phyloP scores from a whole-genome alignment of 2,888 invertebrate genomes.

The Polyommatus icarus region DNA sequence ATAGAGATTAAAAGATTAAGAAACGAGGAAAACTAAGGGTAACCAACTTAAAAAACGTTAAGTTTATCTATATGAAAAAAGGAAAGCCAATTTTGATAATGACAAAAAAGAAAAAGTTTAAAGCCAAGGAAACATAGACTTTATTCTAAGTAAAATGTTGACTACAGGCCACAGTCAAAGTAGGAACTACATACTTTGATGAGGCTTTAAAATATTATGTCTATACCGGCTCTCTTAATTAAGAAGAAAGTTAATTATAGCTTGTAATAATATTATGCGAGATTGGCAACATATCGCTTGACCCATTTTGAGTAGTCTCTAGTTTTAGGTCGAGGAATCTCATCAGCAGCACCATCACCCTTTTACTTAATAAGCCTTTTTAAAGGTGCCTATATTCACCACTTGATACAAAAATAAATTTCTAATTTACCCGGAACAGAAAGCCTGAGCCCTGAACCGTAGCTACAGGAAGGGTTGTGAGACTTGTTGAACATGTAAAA shows the following conservation, averaged over 20 bases:
- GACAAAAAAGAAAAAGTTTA: neutral
- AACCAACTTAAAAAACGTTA: neutral
- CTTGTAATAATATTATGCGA: neutral
- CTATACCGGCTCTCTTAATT: neutral
- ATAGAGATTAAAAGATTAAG: neutral
- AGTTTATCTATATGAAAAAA: neutral
- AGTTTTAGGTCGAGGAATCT: slow-evolving; percentile 20
- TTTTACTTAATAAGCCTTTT: neutral
- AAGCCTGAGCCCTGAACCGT: neutral
- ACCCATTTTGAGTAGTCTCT: slow-evolving; percentile 7
- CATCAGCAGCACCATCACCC: neutral
- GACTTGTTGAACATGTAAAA: slow-evolving; percentile 74
- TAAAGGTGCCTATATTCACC: neutral
- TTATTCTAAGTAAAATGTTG: neutral
- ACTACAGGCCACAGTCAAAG: neutral
- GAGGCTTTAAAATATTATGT: neutral
- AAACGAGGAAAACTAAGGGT: neutral
- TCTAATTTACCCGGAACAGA: neutral
- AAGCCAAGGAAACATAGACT: neutral
- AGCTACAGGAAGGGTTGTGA: slow-evolving; percentile 53
- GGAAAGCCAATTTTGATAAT: neutral
- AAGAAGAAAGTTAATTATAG: neutral
- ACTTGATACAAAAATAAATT: neutral
- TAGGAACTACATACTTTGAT: neutral
- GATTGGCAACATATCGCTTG: neutral